A percentile compares a stretch with the other conserved stretches of the same genome.
Evolutionary conservation across 2,797 vertebrate species (phyloP).

Genomic region (Geotrypetes seraphini): DNA sequence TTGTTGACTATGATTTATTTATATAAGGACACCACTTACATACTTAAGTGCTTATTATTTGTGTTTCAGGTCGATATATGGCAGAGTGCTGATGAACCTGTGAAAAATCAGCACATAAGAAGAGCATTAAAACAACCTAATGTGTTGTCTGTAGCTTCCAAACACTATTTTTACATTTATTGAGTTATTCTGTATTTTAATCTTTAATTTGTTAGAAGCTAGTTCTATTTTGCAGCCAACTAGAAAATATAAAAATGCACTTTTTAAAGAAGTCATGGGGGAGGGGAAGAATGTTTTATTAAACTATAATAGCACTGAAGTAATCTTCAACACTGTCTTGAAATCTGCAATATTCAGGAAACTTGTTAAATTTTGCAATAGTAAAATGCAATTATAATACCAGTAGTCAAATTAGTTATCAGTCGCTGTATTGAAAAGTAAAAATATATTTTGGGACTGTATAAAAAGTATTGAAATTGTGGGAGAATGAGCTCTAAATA

Average conservation of each 20-base stretch:
- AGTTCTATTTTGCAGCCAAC: conserved; percentile 37
- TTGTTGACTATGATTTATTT: too few species aligned
- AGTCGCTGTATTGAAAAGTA: conserved; percentile 34
- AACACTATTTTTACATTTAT: conserved; percentile 52
- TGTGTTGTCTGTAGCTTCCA: too few species aligned
- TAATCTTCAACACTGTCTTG: conserved; percentile 75
- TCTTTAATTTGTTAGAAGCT: conserved; percentile 19
- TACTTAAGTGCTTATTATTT: conserved; percentile 15
- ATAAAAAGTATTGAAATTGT: conserved; percentile 50
- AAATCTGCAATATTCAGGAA: conserved; percentile 45
- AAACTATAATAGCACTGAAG: conserved; percentile 82
- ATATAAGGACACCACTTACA: too few species aligned
- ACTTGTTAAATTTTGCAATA: conserved; percentile 43
- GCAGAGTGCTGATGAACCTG: conserved; percentile 78
- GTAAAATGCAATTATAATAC: conserved; percentile 50
- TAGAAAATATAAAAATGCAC: conserved; percentile 55
- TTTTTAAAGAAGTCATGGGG: conserved; percentile 53
- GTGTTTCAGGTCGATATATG: conserved; percentile 85
- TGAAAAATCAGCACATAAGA: too few species aligned
- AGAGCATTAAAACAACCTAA: too few species aligned
- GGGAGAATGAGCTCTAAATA: conserved; percentile 65
- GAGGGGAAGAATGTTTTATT: conserved; percentile 61
- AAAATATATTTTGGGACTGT: conserved; percentile 54
- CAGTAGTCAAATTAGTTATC: conserved; percentile 58
- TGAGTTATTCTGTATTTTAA: conserved; percentile 32